Conservation (phyloP, 2,888 invertebrate genomes). For the Euzophera pinguis region DNA sequence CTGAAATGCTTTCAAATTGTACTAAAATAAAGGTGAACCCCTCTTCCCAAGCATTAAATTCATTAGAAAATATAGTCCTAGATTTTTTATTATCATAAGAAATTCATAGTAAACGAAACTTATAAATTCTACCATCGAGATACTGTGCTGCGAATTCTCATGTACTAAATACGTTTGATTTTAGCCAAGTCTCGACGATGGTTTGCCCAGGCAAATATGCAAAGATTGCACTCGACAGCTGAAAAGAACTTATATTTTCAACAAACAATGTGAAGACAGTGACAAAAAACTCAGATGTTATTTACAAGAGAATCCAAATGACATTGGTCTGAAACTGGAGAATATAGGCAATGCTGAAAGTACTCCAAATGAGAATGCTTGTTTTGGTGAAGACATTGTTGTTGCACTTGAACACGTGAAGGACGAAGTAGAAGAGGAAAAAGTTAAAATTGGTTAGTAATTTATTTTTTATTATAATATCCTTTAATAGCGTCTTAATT, state of each 20-base stretch:
- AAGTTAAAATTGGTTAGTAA: conserved; percentile 41
- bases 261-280: conserved; percentile 56
- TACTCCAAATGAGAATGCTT: not conserved
- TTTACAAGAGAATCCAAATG: conserved; percentile 26
- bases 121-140: too few species aligned
- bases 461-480: not conserved
- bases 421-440: conserved; percentile 19
- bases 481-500: too few species aligned
- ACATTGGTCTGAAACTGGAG: not conserved
- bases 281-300: conserved; percentile 44
- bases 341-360: conserved; percentile 18
- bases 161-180: too few species aligned
- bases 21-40: conserved; percentile 68
- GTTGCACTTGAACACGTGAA: conserved; percentile 3
- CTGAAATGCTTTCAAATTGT: conserved; percentile 58
- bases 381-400: not conserved
- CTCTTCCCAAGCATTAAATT: too few species aligned
- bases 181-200: conserved; percentile 54
- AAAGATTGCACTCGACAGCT: conserved; percentile 61
- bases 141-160: too few species aligned
- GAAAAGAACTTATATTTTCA: conserved; percentile 57
- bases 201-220: conserved; percentile 60
- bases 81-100: too few species aligned
- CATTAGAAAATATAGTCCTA: too few species aligned
- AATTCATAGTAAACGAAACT: too few species aligned